Evolutionary conservation across 2,113 vertebrate species (phyloP).

Genomic region (Cheilinus undulatus): DNA sequence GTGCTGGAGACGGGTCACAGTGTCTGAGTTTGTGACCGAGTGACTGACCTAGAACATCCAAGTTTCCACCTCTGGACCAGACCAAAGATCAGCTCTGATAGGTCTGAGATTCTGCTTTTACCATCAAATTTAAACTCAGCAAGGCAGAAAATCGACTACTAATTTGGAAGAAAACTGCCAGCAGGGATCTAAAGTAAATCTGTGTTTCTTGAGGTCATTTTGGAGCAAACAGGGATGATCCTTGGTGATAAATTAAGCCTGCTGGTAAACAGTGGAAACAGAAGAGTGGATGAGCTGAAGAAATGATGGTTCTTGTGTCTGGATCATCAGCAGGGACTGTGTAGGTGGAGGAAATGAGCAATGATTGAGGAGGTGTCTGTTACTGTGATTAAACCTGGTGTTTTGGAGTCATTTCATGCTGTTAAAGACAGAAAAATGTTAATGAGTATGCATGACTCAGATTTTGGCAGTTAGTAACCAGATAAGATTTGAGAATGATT

Average conservation of each 20-base stretch:
- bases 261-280: constrained; percentile 3
- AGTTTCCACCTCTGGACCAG: background rate
- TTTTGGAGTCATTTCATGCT: background rate
- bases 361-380: constrained; percentile 7
- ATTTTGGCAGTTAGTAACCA: background rate
- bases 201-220: background rate
- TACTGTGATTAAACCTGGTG: background rate
- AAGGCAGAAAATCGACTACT: background rate
- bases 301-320: background rate
- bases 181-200: too few relatives aligned
- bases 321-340: background rate
- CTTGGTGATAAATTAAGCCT: background rate
- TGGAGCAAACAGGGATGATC: background rate
- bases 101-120: background rate
- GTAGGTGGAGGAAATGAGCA: constrained; percentile 43
- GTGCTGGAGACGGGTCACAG: constrained; percentile 4
- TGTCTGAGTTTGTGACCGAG: background rate
- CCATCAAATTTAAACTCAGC: background rate
- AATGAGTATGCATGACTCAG: background rate
- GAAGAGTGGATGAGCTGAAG: background rate
- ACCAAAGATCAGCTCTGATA: too few relatives aligned
- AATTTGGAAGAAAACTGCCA: background rate
- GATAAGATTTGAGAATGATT: background rate
- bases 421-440: background rate
- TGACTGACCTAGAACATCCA: background rate